These are phyloP conservation scores for Cantharis rufa DNA, from an alignment of 2,888 invertebrate species.

Conservation along the genomic window DNA sequence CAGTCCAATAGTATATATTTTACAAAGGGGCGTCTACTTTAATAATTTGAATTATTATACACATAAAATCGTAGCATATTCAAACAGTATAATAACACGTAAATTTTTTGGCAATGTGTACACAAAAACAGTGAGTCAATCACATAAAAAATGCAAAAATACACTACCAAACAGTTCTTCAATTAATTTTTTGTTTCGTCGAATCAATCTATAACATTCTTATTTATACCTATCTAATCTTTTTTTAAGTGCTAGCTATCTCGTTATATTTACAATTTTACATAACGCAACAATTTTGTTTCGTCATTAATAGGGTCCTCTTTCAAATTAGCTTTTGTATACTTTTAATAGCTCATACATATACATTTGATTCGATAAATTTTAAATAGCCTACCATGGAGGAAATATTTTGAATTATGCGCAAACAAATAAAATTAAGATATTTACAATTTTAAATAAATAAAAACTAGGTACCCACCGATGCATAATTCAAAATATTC, in stretches of 20 bases:
- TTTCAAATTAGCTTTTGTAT: constrained; percentile 21
- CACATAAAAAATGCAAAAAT: constrained; percentile 32
- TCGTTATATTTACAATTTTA: constrained; percentile 29
- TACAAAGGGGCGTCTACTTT: constrained; percentile 26
- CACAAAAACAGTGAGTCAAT: constrained; percentile 31
- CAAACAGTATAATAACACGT: constrained; percentile 31
- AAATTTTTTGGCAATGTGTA: constrained; percentile 31
- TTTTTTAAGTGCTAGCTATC: constrained; percentile 29
- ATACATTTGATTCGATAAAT: background rate
- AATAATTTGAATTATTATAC: constrained; percentile 27
- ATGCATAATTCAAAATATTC: background rate
- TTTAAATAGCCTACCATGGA: background rate
- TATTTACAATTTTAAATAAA: background rate
- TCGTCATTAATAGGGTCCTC: constrained; percentile 21
- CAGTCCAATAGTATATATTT: constrained; percentile 26
- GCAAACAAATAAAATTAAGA: background rate
- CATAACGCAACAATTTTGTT: constrained; percentile 7
- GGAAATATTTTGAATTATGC: background rate
- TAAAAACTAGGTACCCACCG: background rate
- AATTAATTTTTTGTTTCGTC: constrained; percentile 13
- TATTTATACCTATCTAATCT: constrained; percentile 25
- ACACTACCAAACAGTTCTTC: constrained; percentile 31
- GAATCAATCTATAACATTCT: constrained; percentile 32
- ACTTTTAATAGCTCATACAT: constrained; percentile 2
- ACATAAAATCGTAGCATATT: constrained; percentile 32